Base-by-base conservation (phyloP, 2,888 invertebrate genomes). In the Callimorpha dominula region DNA sequence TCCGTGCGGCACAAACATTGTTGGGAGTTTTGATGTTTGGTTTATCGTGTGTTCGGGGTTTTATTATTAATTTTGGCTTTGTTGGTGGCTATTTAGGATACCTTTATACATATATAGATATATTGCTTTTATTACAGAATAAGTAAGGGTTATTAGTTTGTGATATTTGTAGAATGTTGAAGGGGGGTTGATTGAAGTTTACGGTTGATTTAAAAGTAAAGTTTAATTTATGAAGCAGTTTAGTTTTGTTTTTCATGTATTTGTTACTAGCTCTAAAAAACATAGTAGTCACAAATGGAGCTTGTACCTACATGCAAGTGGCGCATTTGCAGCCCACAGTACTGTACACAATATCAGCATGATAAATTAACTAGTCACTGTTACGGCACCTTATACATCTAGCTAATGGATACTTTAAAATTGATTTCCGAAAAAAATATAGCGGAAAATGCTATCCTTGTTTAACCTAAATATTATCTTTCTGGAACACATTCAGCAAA, bases 1-100 rank as follows among this genome's bases (percentile, higher is more conserved):
- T 82, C 80, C 79, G 78, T 76, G 73, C 71, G 78, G 70, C 78
- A 78, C 79, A 80, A 84, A 83, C 85, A 86, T 86, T 85, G 86
- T 87, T 83, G 77, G 81, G 82, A 72, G 81, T 83, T 83, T 78
- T 78, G 81, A 76, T 83, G 81, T 81, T 77, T 76, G 74, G 76
- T 81, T 81, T 78, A 80, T 81, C 75, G 75, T 80, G 63, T 75
- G 69, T 70, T 72, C 76, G 63, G 43, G 75, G 76, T 81, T 81
- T 83, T 83, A 80, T 81, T 83, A 81, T 83, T 83, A 83, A 83
- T 83, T 83, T 83, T 64, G 77, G 68, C 72, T 78, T 78, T 83
- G 78, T 77, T 70, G 74, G 65, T 70, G 68, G 80, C 69, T 79
- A 68, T 78, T 75, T 72, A 79, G 75, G 71, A 73, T 42, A 15